These are phyloP conservation scores for Trachelus iudaicus DNA, from an alignment of 2,888 invertebrate species.

Conservation along the genomic window DNA sequence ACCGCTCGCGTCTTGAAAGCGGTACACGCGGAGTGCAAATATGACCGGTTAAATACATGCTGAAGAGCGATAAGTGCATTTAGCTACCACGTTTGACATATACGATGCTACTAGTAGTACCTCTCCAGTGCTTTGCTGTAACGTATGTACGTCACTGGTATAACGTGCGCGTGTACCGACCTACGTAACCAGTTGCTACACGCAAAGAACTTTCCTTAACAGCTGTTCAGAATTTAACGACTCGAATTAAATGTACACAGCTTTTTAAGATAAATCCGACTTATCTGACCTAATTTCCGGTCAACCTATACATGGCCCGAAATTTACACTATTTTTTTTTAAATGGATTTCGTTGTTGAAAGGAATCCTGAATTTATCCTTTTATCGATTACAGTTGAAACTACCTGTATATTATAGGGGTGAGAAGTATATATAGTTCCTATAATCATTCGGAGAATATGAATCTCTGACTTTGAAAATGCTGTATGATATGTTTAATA, in stretches of 20 bases:
- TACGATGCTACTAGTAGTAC: conserved; percentile 27
- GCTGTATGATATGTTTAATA: conserved; percentile 48
- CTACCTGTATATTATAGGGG: background rate
- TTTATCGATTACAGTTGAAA: background rate
- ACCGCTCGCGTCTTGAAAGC: background rate
- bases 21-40: background rate
- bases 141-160: background rate
- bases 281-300: background rate
- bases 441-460: conserved; percentile 1
- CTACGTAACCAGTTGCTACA: background rate
- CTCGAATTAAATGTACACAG: background rate
- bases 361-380: background rate
- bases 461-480: conserved; percentile 29
- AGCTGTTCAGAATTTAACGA: background rate
- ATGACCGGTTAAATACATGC: conserved; percentile 39
- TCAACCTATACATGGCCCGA: background rate
- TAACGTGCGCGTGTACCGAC: background rate
- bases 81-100: conserved; percentile 45
- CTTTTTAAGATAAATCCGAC: background rate
- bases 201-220: background rate
- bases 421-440: background rate
- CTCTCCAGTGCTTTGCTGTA: background rate
- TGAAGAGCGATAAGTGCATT: conserved; percentile 45
- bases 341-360: background rate
- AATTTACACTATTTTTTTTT: background rate